These are phyloP conservation scores for Hetaerina titia DNA, from an alignment of 2,888 invertebrate genomes.

Conservation along the genomic window DNA sequence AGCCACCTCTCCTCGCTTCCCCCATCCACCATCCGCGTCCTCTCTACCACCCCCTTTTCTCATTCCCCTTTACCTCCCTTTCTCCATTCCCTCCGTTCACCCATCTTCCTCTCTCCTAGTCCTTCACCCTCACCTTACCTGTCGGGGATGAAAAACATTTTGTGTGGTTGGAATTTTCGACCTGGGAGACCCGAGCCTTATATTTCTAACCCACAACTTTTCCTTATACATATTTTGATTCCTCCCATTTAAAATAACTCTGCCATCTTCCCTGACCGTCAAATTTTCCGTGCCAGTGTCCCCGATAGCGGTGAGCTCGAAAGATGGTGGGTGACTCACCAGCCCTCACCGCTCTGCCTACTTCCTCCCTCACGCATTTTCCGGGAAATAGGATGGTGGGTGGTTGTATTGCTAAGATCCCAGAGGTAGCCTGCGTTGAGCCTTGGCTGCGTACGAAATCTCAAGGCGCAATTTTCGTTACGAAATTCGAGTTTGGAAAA, in stretches of 20 bases:
- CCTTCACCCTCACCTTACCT: neutral
- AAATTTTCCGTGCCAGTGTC: neutral
- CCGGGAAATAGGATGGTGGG: no score
- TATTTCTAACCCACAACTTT: no score
- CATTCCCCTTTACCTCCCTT: neutral
- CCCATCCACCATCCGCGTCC: neutral
- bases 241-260: constrained; percentile 12
- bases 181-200: constrained; percentile 10
- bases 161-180: constrained; percentile 32
- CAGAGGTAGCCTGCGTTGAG: no score
- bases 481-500: no score
- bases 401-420: no score
- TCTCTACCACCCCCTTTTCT: neutral
- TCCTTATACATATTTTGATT: neutral
- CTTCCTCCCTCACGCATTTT: neutral
- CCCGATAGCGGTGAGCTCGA: neutral
- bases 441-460: no score
- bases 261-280: neutral
- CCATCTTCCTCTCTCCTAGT: neutral
- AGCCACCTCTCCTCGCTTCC: neutral
- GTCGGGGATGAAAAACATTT: neutral
- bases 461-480: no score
- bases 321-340: constrained; percentile 33
- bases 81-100: neutral
- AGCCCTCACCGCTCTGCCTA: neutral